Evolutionary conservation across 2,113 vertebrate genomes (phyloP).

Genomic region (Neodontobutis hainanensis): DNA sequence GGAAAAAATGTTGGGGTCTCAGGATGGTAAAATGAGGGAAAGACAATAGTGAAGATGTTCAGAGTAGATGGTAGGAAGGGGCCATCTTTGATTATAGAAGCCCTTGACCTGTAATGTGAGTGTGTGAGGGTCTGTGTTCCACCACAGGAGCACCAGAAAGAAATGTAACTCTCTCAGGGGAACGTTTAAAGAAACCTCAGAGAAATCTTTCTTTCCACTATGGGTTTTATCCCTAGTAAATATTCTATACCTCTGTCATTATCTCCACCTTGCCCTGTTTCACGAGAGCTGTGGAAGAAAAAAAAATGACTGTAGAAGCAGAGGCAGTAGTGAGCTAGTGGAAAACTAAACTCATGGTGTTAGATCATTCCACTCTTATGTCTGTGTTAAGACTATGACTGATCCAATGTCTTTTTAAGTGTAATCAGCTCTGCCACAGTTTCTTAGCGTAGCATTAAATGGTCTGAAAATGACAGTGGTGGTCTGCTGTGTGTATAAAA

Average conservation of each 20-base stretch:
- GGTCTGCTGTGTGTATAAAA: not conserved
- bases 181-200: constrained; percentile 21
- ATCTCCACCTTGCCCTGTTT: constrained; percentile 19
- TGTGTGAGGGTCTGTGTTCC: constrained; percentile 24
- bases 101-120: constrained; percentile 14
- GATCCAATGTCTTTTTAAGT: constrained; percentile 18
- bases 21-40: constrained; percentile 37
- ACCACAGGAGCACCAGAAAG: constrained; percentile 18
- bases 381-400: constrained; percentile 11
- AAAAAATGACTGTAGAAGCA: constrained; percentile 18
- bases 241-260: constrained; percentile 5
- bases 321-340: constrained; percentile 47
- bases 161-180: constrained; percentile 40
- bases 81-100: constrained; percentile 36
- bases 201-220: constrained; percentile 13
- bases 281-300: constrained; percentile 21
- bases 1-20: constrained; percentile 32
- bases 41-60: constrained; percentile 29
- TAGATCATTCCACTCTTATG: constrained; percentile 36
- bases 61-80: constrained; percentile 35
- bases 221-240: constrained; percentile 1
- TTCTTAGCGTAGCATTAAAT: not conserved
- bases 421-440: constrained; percentile 13
- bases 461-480: not conserved
- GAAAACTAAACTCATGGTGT: constrained; percentile 50